Conservation (phyloP, 2,797 vertebrate species). For the Danio kyathit region DNA sequence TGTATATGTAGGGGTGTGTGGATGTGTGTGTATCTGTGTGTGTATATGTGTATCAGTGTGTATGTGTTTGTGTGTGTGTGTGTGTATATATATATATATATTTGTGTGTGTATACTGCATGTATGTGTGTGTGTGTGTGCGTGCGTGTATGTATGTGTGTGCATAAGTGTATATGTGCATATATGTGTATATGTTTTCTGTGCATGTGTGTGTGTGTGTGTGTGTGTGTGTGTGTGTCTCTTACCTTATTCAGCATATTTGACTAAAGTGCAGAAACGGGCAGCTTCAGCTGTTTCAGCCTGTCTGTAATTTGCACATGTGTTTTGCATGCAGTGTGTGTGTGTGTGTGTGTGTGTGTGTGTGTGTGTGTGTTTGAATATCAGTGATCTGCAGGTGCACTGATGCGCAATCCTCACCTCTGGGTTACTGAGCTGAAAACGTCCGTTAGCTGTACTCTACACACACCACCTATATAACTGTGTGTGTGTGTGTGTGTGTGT, state of each 20-base stretch:
- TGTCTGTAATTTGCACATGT: slow-evolving; percentile 58
- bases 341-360: too few relatives aligned
- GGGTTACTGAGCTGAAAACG: slow-evolving; percentile 48
- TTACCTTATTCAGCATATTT: slow-evolving; percentile 33
- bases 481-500: slow-evolving; percentile 26
- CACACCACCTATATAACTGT: slow-evolving; percentile 31
- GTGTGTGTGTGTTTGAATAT: slow-evolving; percentile 57
- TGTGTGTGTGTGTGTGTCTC: not conserved
- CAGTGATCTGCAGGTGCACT: slow-evolving; percentile 37
- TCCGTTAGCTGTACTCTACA: slow-evolving; percentile 20
- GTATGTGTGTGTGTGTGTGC: too few relatives aligned
- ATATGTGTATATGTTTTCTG: too few relatives aligned
- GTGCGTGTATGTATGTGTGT: too few relatives aligned
- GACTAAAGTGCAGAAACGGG: slow-evolving; percentile 63
- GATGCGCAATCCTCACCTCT: not conserved
- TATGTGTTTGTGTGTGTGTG: too few relatives aligned
- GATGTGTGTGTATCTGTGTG: too few relatives aligned
- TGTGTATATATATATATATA: too few relatives aligned
- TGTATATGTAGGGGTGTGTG: too few relatives aligned
- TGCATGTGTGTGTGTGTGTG: too few relatives aligned
- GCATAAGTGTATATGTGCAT: too few relatives aligned
- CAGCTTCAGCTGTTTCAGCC: slow-evolving; percentile 26
- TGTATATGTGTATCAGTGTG: too few relatives aligned
- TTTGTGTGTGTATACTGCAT: too few relatives aligned
- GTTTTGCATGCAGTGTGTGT: slow-evolving; percentile 60